Base-by-base conservation (phyloP, 2,888 invertebrate genomes). In the Sesamia inferens region DNA sequence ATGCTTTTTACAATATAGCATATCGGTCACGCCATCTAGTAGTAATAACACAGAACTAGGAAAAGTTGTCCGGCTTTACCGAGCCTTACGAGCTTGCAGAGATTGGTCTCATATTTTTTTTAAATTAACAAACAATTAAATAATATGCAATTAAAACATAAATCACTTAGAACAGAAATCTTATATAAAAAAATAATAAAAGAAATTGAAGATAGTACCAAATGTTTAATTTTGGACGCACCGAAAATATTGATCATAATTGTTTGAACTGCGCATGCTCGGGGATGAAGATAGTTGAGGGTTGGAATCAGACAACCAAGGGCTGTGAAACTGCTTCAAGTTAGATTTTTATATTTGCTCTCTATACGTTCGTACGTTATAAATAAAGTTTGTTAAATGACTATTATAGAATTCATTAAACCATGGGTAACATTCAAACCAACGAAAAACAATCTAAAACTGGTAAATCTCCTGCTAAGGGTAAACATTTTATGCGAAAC, bases 381-480 rank as follows among this genome's bases (percentile, higher is more conserved):
- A n/a, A n/a, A n/a, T 19, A 72, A 63, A 79, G 68, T 79, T 78
- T 78, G 71, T 62, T 81, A 69, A 61, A 82, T 80, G 76, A 76
- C 63, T 75, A 48, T 44, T 68, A 42, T 67, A 75, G 66, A 70
- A 39, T 65, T 44, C 55, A 4, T 57, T 64, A 55, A 73, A 86
- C 68, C 83, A 97, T 97, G 97, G 97, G 97, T 24, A 97, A 97
- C 85, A 94, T 90, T 80, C 97, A 97, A 91, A 89, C 95, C 47
- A 95, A 96, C 77, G 95, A 95, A 79, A 97, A 97, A 89, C 94
- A 95, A 81, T 81, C 91, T 59, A 97, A 97, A 90, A 90, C 94
- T 51, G 96, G 96, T 73, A 97, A 96, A 89, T 95, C 96, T n/a
- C 96, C 96, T n/a, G 95, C 96, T 7, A 97, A 97, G 90, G 92